These are phyloP conservation scores for Orthosia gothica DNA, from an alignment of 2,888 invertebrate species.

Conservation along the genomic window DNA sequence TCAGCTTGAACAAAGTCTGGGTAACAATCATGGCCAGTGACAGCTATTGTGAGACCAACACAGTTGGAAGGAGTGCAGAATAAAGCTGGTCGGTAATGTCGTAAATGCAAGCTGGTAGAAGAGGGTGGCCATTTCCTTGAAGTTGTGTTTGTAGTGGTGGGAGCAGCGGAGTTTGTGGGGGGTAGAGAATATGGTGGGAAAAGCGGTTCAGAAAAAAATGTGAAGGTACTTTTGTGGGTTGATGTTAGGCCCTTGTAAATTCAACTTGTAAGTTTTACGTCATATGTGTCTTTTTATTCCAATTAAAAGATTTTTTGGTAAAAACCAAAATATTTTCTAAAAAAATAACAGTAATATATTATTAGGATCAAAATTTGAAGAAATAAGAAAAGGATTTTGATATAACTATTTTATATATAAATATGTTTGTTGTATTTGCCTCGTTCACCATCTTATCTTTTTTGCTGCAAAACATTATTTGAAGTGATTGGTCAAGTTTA, in stretches of 20 bases:
- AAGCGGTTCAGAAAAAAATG: not conserved
- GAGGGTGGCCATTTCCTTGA: constrained; percentile 66
- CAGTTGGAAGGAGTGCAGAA: constrained; percentile 70
- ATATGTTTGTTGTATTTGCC: not conserved
- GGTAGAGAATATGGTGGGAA: not conserved
- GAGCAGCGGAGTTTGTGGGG: constrained; percentile 30
- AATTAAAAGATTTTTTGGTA: too few species aligned
- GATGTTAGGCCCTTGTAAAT: not conserved
- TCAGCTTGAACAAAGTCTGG: constrained; percentile 62
- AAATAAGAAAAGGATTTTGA: too few species aligned
- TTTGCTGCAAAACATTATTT: too few species aligned
- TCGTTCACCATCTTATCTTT: not conserved
- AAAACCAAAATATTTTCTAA: too few species aligned
- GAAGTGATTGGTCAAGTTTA: not conserved
- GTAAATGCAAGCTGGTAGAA: constrained; percentile 72
- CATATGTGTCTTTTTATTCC: too few species aligned
- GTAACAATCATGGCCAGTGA: constrained; percentile 70
- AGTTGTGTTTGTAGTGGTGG: constrained; percentile 40
- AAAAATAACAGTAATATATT: too few species aligned
- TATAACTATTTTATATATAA: not conserved
- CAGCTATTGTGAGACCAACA: constrained; percentile 69
- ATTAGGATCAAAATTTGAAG: too few species aligned
- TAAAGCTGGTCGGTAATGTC: constrained; percentile 74
- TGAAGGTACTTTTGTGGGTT: not conserved
- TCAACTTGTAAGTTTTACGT: too few species aligned